Base-by-base conservation (phyloP, 2,113 vertebrate genomes). In the Aegotheles bennettii region DNA sequence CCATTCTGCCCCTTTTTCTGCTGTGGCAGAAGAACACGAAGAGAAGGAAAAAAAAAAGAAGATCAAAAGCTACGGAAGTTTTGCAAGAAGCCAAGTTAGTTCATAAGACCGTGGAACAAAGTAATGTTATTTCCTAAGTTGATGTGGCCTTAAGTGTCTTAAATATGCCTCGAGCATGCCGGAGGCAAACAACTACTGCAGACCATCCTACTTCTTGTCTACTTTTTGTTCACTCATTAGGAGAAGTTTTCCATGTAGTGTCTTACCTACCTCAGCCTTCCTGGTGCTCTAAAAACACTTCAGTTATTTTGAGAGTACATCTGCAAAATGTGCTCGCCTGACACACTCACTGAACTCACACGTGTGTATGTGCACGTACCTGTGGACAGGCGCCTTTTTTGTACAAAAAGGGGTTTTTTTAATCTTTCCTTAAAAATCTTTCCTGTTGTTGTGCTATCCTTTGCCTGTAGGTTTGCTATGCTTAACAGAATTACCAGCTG, bases 61-160 rank as follows among this genome's bases (percentile, higher is more conserved):
- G 90, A 98, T 97, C 94, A 97, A 97, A 97, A 96, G 89, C 89
- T 76, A 29, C 28, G 69, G 53, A 94, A 96, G 91, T 97, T 97
- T 96, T 96, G 73, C 86, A 96, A 96, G 88, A 95, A 95, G 76
- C 73, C 76, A 96, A 94, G 89, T 96, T 96, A 97, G 88, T 91
- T 93, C 91, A 36, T 91, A 91, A 94, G 85, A 95, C 92, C 81
- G 75, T 0, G 86, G 91, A 97, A 97, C 89, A 97, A 96, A 97
- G 91, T 73, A 51, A 95, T 88, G 94, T 71, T 96, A 92, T 95
- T 97, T 96, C 92, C 57, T 94, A 91, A 92, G 90, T 3, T 92
- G 90, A 86, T 86, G 71, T 94, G 90, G 71, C 90, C 84, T 95
- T 97, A 95, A 96, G 70, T 95, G 90, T 96, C 81, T 95, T 89